Base-by-base conservation (phyloP, 2,888 invertebrate genomes). In the Tridacna gigas region DNA sequence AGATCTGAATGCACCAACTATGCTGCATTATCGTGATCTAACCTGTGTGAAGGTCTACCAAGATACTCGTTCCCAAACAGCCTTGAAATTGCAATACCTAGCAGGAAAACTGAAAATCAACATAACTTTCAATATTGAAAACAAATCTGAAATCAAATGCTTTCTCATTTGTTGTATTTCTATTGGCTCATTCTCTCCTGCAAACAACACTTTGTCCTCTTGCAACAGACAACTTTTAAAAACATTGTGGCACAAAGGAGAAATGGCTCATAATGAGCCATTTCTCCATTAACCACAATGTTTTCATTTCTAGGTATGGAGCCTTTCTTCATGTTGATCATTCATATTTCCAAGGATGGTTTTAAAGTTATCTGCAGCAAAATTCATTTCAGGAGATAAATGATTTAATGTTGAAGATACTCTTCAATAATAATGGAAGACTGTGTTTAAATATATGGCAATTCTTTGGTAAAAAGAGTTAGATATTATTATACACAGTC, bases 391-490 rank as follows among this genome's bases (percentile, higher is more conserved):
- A 56, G 56, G 9, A 56, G 56, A 20, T 5, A 56, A 3, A 28
- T 26, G 45, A 0, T 67, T 67, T 65, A 37, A 37, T 7, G 7
- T 56, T 56, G 56, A 56, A 56, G 56, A 56, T 20, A 56, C 18
- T 18, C 56, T 20, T 18, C 56, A 5, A 56, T 56, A 56, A 22
- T 48, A 22, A 69, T 83, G 83, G 83, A 83, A 83, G 83, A 83
- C 83, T 74, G 74, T 79, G 66, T 77, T 77, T 74, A 51, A 61
- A 60, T 75, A 56, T 74, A 77, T 83, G 83, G 83, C 83, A 83
- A 83, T 80, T 77, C 83, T 83, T 80, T 80, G 80, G 80, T 83
- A 77, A 47, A 25, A 60, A 71, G 71, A 74, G 26, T 20, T 51
- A 66, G 61, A 63, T 61, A 71, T n/a, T 37, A n/a, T 22, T 71